These are phyloP conservation scores for Leptoclinus maculatus DNA, from an alignment of 2,797 vertebrate species.

Conservation along the genomic window DNA sequence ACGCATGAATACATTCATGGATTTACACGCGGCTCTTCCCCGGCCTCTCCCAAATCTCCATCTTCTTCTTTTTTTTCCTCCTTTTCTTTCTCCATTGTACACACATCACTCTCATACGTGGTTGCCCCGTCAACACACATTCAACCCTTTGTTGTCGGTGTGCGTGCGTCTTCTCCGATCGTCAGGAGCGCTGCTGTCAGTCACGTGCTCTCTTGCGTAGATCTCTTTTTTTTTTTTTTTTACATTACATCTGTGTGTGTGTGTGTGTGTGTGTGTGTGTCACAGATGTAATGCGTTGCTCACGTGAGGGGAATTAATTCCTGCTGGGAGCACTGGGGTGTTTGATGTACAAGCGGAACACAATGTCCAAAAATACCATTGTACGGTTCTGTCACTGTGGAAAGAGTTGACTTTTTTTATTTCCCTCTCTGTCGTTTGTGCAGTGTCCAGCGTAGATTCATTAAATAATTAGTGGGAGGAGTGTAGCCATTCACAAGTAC, in stretches of 20 bases:
- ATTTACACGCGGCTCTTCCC: background rate
- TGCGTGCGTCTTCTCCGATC: constrained; percentile 25
- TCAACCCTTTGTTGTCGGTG: constrained; percentile 30
- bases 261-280: constrained; percentile 18
- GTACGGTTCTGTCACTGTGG: too few species aligned
- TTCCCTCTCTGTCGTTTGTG: too few species aligned
- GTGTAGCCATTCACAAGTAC: constrained; percentile 63
- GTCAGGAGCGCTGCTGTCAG: constrained; percentile 40
- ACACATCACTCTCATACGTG: background rate
- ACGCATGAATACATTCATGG: constrained; percentile 16
- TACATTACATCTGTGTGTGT: constrained; percentile 36
- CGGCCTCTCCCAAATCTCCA: background rate
- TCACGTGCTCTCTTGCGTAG: constrained; percentile 57
- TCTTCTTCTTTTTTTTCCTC: background rate
- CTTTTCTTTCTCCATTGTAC: background rate
- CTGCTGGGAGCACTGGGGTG: constrained; percentile 30
- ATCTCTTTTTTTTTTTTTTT: background rate
- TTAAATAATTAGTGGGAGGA: constrained; percentile 67
- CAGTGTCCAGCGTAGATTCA: background rate
- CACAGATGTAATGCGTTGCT: constrained; percentile 47
- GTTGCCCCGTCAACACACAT: constrained; percentile 35
- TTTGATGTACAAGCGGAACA: background rate
- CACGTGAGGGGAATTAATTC: constrained; percentile 51
- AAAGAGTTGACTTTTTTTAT: too few species aligned
- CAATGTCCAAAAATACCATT: too few species aligned